These are phyloP conservation scores for Chloebia gouldiae DNA, from an alignment of 2,113 vertebrate species.

Conservation along the genomic window DNA sequence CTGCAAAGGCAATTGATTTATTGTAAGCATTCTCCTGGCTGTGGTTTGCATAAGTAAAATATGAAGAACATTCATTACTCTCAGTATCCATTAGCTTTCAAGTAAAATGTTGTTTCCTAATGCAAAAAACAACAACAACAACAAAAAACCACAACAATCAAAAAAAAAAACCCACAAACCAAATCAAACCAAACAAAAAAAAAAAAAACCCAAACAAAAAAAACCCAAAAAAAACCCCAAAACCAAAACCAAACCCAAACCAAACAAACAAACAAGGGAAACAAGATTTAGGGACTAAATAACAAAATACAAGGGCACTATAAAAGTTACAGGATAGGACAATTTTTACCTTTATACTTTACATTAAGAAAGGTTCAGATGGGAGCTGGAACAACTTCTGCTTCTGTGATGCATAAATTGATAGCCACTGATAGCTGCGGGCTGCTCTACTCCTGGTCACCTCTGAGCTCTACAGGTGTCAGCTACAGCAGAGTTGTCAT, in stretches of 20 bases:
- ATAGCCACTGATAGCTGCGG: not conserved
- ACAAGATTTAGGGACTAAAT: not conserved
- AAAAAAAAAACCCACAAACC: too few relatives aligned
- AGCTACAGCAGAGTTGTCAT: not conserved
- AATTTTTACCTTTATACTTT: not conserved
- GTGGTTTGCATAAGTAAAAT: constrained; percentile 38
- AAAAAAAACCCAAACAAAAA: too few relatives aligned
- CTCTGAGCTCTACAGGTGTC: constrained; percentile 16
- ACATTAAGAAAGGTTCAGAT: not conserved
- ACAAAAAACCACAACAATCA: too few relatives aligned
- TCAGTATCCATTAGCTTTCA: not conserved
- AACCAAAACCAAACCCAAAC: not conserved
- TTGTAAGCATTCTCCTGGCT: not conserved
- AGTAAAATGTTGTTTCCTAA: not conserved
- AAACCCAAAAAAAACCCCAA: too few relatives aligned
- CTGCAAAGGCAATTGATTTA: not conserved
- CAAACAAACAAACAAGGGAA: too few relatives aligned
- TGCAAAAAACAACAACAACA: not conserved
- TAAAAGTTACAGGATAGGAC: not conserved
- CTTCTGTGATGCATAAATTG: not conserved
- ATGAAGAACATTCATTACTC: not conserved
- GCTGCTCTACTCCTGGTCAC: not conserved
- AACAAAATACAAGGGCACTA: not conserved
- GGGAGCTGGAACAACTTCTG: not conserved
- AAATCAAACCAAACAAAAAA: too few relatives aligned